Percentiles rank a stretch among this genome's conserved stretches.
Evolutionary conservation across 2,797 vertebrate genomes (phyloP).

Genomic region (Neosilurus mollespiculum): DNA sequence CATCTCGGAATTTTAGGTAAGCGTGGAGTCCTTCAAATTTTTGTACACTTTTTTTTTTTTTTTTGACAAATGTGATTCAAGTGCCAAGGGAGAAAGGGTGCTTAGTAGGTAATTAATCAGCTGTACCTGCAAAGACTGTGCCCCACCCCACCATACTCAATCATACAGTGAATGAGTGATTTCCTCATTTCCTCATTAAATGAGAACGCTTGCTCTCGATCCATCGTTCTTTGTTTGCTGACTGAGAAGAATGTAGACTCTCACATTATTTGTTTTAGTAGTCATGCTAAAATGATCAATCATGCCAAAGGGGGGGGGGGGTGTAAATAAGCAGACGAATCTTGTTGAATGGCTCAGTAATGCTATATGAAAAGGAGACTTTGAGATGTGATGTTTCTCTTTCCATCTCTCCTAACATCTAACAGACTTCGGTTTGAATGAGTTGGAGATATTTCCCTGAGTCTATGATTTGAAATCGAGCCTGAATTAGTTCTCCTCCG

Average conservation of each 20-base stretch:
- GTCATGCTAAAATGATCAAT: conserved; percentile 49
- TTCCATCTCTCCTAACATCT: neutral
- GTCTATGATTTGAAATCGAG: neutral
- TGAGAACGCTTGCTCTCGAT: conserved; percentile 15
- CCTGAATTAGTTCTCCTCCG: conserved; percentile 29
- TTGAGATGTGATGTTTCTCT: neutral
- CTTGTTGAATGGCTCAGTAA: neutral
- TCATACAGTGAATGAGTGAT: conserved; percentile 40
- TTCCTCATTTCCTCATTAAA: conserved; percentile 35
- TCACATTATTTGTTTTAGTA: conserved; percentile 50
- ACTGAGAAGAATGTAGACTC: conserved; percentile 39
- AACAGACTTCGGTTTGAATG: neutral
- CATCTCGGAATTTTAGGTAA: neutral
- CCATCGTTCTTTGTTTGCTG: conserved; percentile 24
- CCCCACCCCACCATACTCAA: neutral
- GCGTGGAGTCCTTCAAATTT: too few relatives aligned
- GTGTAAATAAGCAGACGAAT: conserved; percentile 20
- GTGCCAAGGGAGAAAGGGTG: neutral
- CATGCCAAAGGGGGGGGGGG: neutral
- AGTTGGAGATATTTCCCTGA: neutral
- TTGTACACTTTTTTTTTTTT: neutral
- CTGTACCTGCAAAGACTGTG: conserved; percentile 30
- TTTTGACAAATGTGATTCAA: neutral
- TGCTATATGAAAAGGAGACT: neutral
- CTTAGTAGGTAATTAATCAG: conserved; percentile 34